Conservation (phyloP, 2,888 invertebrate species). For the Rhagonycha lutea region DNA sequence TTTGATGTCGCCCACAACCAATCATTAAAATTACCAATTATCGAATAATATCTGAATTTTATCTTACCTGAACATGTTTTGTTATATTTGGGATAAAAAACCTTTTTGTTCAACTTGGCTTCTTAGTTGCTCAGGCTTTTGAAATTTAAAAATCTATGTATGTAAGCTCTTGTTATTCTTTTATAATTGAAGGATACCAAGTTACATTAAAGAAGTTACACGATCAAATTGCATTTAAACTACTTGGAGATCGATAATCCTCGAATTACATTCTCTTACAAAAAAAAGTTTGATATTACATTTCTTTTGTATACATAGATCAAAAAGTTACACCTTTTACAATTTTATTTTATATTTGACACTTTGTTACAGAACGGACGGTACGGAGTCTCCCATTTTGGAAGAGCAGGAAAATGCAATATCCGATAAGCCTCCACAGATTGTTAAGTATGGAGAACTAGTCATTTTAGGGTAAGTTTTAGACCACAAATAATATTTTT, state of each 20-base stretch:
- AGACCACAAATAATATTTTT: not conserved
- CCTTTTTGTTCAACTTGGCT: not conserved
- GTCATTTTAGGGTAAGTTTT: constrained; percentile 88
- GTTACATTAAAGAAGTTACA: not conserved
- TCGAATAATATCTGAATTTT: not conserved
- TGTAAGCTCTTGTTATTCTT: not conserved
- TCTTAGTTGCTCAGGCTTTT: not conserved
- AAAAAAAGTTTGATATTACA: not conserved
- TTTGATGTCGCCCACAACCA: not conserved
- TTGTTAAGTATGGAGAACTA: constrained; percentile 88
- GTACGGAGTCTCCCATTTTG: constrained; percentile 75
- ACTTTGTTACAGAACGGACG: constrained; percentile 59
- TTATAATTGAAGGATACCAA: not conserved
- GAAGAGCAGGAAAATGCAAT: constrained; percentile 75
- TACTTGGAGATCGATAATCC: not conserved
- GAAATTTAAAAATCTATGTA: not conserved
- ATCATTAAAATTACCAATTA: not conserved
- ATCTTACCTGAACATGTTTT: not conserved
- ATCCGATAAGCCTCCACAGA: constrained; percentile 77
- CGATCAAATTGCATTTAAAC: not conserved
- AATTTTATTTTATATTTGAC: not conserved
- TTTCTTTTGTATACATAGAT: not conserved
- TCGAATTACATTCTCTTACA: not conserved
- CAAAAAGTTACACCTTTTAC: not conserved
- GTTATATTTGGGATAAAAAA: not conserved